Evolutionary conservation across 2,797 vertebrate genomes (phyloP).

Genomic region (Acomys russatus): DNA sequence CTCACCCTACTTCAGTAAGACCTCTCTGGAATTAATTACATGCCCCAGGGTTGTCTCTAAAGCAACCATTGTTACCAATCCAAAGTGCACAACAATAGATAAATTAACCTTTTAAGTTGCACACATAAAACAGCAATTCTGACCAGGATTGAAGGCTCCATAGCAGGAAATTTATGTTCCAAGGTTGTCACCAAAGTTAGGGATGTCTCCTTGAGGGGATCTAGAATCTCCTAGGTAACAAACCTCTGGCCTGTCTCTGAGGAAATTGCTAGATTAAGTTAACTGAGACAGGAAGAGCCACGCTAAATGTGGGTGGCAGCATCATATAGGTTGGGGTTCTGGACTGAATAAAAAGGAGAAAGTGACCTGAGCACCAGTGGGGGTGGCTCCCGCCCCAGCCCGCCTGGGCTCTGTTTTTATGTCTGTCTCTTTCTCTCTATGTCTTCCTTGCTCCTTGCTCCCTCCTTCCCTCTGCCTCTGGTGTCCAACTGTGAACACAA

Average conservation of each 20-base stretch:
- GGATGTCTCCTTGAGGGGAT: not conserved
- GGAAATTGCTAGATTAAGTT: too few relatives aligned
- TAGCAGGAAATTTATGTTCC: not conserved
- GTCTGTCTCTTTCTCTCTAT: not conserved
- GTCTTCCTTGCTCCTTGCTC: not conserved
- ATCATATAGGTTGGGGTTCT: not conserved
- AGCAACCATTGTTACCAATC: not conserved
- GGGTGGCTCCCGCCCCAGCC: not conserved
- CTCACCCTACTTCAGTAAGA: not conserved
- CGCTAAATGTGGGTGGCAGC: not conserved
- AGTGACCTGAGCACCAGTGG: not conserved
- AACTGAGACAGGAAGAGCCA: not conserved
- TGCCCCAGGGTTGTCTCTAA: not conserved
- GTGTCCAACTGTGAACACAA: not conserved
- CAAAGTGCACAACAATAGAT: not conserved
- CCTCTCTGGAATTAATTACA: not conserved
- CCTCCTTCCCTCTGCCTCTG: rapidly evolving
- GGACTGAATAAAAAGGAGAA: not conserved
- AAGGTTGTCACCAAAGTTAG: not conserved
- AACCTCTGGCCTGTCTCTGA: not conserved
- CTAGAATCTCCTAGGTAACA: not conserved
- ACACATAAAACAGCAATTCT: not conserved
- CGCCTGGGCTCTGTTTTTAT: not conserved
- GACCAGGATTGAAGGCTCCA: not conserved
- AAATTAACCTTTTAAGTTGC: not conserved